Evolutionary conservation across 1,140 invertebrate genomes (phyloP).

Genomic region (Ostrea denselamellosa): DNA sequence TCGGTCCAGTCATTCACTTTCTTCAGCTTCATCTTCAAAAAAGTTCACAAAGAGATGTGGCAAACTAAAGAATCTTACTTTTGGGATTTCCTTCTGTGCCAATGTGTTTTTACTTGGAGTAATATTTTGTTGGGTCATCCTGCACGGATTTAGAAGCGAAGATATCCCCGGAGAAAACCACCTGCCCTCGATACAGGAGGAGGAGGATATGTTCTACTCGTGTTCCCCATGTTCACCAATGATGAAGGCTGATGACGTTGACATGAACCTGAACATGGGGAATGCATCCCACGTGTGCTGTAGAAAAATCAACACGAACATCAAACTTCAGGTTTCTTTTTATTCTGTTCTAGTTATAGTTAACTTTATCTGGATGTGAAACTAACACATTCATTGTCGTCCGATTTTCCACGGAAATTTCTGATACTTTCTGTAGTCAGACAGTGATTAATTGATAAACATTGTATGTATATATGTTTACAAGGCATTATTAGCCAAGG

Average conservation of each 20-base stretch:
- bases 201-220: not conserved
- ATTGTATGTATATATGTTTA: too few species aligned
- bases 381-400: too few species aligned
- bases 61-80: not conserved
- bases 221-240: not conserved
- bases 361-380: not conserved
- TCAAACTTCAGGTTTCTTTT: not conserved
- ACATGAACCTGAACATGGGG: not conserved
- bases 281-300: not conserved
- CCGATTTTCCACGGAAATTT: too few species aligned
- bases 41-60: too few species aligned
- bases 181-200: not conserved
- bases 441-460: too few species aligned
- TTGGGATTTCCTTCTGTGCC: not conserved
- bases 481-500: too few species aligned
- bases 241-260: conserved; percentile 5
- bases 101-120: not conserved
- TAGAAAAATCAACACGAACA: not conserved
- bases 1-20: too few species aligned
- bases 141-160: not conserved
- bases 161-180: not conserved
- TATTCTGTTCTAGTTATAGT: not conserved
- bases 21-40: too few species aligned
- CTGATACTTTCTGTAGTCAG: too few species aligned
- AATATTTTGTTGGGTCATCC: not conserved